Percentiles rank a stretch among this genome's conserved stretches.
These are phyloP conservation scores for Sylvicola cinctus DNA, from an alignment of 2,888 invertebrate species.

Conservation along the genomic window DNA sequence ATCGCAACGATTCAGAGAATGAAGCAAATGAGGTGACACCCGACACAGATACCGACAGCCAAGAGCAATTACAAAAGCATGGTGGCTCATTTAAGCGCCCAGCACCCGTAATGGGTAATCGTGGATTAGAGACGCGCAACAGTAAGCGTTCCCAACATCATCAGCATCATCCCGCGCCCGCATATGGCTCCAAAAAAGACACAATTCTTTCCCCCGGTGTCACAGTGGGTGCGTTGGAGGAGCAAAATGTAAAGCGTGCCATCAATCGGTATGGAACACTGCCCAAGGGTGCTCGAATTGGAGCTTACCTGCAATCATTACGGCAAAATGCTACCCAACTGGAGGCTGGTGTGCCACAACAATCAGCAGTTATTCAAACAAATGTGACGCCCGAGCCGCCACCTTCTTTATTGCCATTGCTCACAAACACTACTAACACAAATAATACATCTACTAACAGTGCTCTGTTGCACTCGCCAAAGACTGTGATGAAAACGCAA, in stretches of 20 bases:
- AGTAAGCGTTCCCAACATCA: conserved; percentile 31
- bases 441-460: conserved; percentile 2
- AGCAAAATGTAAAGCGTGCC: conserved; percentile 85
- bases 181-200: conserved; percentile 12
- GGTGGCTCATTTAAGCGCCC: conserved; percentile 33
- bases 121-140: conserved; percentile 36
- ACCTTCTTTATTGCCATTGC: conserved; percentile 3
- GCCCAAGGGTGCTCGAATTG: conserved; percentile 90
- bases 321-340: conserved; percentile 43
- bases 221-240: conserved; percentile 82
- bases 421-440: conserved; percentile 14
- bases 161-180: conserved; percentile 19
- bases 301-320: conserved; percentile 87
- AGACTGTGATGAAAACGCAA: conserved; percentile 40
- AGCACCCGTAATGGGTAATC: conserved; percentile 36
- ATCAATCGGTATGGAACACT: conserved; percentile 91
- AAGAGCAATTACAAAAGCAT: conserved; percentile 25
- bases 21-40: conserved; percentile 48
- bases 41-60: conserved; percentile 43
- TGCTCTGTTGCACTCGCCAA: conserved; percentile 19
- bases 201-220: conserved; percentile 21
- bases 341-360: conserved; percentile 18
- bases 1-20: conserved; percentile 40
- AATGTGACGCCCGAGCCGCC: conserved; percentile 11
- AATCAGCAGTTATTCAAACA: conserved; percentile 9